These are phyloP conservation scores for Chrysina gloriosa DNA, from an alignment of 2,888 invertebrate genomes.

Conservation along the genomic window DNA sequence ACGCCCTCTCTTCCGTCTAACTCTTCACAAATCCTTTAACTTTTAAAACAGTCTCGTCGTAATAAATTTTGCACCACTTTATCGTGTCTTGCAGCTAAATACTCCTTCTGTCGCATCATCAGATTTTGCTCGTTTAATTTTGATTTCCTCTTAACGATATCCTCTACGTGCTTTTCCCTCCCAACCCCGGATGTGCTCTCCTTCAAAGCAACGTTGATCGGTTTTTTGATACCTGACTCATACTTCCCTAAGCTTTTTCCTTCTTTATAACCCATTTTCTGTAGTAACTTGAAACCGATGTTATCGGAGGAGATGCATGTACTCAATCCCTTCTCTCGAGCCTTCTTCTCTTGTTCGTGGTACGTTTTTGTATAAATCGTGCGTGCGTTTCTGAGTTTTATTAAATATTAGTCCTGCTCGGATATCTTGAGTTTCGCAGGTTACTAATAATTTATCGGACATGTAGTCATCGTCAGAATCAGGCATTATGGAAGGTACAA, in stretches of 20 bases:
- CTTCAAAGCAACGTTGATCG: conserved; percentile 74
- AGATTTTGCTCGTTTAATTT: conserved; percentile 57
- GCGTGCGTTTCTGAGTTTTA: conserved; percentile 69
- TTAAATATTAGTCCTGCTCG: conserved; percentile 72
- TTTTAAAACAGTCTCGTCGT: conserved; percentile 59
- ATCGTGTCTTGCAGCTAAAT: conserved; percentile 55
- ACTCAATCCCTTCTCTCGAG: conserved; percentile 74
- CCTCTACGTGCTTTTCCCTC: conserved; percentile 64
- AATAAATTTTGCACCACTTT: conserved; percentile 54
- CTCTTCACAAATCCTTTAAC: conserved; percentile 70
- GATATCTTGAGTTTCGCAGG: conserved; percentile 65
- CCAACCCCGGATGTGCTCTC: conserved; percentile 75
- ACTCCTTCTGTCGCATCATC: conserved; percentile 55
- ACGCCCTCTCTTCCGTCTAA: conserved; percentile 68
- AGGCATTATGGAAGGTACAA: too few relatives aligned
- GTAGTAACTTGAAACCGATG: conserved; percentile 83
- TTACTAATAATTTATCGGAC: conserved; percentile 74
- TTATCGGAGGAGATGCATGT: conserved; percentile 75
- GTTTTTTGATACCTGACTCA: conserved; percentile 70
- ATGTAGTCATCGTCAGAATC: conserved; percentile 79
- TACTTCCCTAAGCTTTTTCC: conserved; percentile 81
- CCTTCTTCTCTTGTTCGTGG: conserved; percentile 68
- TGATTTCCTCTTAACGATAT: conserved; percentile 59
- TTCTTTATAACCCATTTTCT: conserved; percentile 92
- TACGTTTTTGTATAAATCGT: conserved; percentile 66